These are phyloP conservation scores for Odontocolon sp. DNA, from an alignment of 2,888 invertebrate species.

Conservation along the genomic window DNA sequence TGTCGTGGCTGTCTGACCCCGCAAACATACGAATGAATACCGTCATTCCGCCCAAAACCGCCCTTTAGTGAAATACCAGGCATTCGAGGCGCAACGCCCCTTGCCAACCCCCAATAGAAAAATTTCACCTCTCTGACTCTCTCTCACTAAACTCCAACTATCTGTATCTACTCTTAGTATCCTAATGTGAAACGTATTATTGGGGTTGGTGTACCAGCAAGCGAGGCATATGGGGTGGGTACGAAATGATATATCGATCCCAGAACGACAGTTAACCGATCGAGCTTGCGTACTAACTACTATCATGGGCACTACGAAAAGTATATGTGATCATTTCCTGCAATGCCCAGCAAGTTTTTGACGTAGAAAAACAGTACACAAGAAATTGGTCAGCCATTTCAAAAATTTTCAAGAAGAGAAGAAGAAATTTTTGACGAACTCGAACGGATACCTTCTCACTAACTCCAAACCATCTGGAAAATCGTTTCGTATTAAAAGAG, in stretches of 20 bases:
- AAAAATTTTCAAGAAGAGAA: neutral
- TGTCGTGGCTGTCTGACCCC: slow-evolving; percentile 67
- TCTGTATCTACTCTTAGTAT: slow-evolving; percentile 14
- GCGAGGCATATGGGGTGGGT: neutral
- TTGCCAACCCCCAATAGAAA: slow-evolving; percentile 64
- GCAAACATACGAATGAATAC: slow-evolving; percentile 65
- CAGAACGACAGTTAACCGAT: slow-evolving; percentile 30
- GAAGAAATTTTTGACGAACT: neutral
- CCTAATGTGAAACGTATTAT: slow-evolving; percentile 70
- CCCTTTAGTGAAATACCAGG: slow-evolving; percentile 64
- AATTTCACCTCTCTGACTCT: slow-evolving; percentile 63
- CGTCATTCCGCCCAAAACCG: slow-evolving; percentile 63
- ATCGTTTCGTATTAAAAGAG: neutral
- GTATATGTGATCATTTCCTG: slow-evolving; percentile 13
- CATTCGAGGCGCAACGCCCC: slow-evolving; percentile 71
- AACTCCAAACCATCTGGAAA: neutral
- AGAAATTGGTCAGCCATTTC: neutral
- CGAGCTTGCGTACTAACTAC: slow-evolving; percentile 15
- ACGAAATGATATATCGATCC: slow-evolving; percentile 51
- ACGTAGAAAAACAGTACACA: neutral
- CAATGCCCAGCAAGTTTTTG: slow-evolving; percentile 8
- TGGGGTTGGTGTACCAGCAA: slow-evolving; percentile 64
- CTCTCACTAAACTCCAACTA: slow-evolving; percentile 42
- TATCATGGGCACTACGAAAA: slow-evolving; percentile 25
- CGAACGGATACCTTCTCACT: neutral